These are phyloP conservation scores for Microplitis deprimator DNA, from an alignment of 2,888 invertebrate species.

Conservation along the genomic window DNA sequence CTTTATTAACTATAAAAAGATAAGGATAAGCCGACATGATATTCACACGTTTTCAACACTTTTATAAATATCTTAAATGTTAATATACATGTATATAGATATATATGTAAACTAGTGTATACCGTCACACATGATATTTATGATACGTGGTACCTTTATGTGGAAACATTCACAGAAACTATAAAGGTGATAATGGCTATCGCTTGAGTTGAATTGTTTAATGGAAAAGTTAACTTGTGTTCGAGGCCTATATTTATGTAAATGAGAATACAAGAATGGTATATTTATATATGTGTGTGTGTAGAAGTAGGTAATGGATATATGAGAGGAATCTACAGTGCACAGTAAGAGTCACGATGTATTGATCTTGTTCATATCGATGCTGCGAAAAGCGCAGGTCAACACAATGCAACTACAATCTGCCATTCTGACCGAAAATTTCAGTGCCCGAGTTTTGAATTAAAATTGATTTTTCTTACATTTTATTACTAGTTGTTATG, in stretches of 20 bases:
- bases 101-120: not conserved
- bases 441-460: not conserved
- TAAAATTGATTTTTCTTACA: not conserved
- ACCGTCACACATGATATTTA: not conserved
- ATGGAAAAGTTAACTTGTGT: slow-evolving; percentile 2
- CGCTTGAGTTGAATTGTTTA: slow-evolving; percentile 1
- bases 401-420: slow-evolving; percentile 16
- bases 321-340: slow-evolving; percentile 7
- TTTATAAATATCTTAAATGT: too few relatives aligned
- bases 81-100: not conserved
- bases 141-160: not conserved
- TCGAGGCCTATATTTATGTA: slow-evolving; percentile 10
- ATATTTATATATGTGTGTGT: not conserved
- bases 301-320: slow-evolving; percentile 1
- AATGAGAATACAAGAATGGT: slow-evolving; percentile 22
- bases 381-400: slow-evolving; percentile 18
- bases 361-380: slow-evolving; percentile 19
- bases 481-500: not conserved
- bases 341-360: not conserved
- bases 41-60: not conserved
- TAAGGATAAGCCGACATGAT: not conserved
- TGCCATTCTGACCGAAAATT: slow-evolving; percentile 7
- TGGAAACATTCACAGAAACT: slow-evolving; percentile 13
- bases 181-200: slow-evolving; percentile 18
- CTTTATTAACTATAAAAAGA: not conserved